Evolutionary conservation across 2,888 invertebrate genomes (phyloP).

Genomic region (Elegia similella): DNA sequence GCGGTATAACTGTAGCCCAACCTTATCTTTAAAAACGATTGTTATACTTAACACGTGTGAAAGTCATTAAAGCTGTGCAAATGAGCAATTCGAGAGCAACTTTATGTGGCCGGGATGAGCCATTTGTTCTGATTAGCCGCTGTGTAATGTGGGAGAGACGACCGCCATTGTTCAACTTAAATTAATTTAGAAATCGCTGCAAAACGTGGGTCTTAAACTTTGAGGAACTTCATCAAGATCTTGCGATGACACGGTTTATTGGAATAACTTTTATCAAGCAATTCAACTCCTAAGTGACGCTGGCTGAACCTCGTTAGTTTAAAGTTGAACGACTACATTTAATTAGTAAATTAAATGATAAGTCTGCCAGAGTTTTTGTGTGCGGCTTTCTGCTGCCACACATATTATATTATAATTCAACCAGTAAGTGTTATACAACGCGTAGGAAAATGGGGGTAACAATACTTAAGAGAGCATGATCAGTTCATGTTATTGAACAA

Average conservation of each 20-base stretch:
- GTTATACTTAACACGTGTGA: constrained; percentile 33
- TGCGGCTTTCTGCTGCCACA: no score
- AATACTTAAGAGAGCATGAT: no score
- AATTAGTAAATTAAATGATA: no score
- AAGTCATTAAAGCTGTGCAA: constrained; percentile 34
- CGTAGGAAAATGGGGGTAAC: no score
- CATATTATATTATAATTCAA: no score
- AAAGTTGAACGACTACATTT: no score
- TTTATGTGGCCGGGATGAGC: constrained; percentile 24
- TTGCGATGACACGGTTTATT: neutral
- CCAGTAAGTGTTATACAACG: no score
- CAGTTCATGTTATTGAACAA: no score
- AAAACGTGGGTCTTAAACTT: neutral
- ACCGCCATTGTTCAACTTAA: constrained; percentile 12
- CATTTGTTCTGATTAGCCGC: constrained; percentile 20
- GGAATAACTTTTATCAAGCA: neutral
- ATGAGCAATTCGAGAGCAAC: constrained; percentile 29
- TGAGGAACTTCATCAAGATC: neutral
- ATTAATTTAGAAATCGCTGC: constrained; percentile 16
- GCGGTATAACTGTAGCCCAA: constrained; percentile 28
- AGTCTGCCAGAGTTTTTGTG: no score
- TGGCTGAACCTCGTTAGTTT: no score
- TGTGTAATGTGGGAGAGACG: constrained; percentile 20
- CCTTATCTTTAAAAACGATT: constrained; percentile 30
- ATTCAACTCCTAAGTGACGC: neutral